Evolutionary conservation across 2,113 vertebrate species (phyloP).

Genomic region (Piprites chloris): DNA sequence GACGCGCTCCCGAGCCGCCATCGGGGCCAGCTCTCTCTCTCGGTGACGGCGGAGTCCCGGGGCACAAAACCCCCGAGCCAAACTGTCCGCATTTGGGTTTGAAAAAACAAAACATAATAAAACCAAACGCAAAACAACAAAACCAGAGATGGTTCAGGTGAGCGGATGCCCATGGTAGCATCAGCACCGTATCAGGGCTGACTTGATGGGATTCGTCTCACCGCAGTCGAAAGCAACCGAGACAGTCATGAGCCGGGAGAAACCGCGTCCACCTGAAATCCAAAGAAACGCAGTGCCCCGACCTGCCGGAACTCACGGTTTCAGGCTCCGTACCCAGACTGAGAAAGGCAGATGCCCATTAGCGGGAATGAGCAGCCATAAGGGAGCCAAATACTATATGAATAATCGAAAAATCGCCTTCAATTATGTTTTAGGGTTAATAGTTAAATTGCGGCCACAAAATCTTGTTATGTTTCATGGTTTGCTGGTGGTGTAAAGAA

Average conservation of each 20-base stretch:
- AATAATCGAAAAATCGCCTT: constrained; percentile 65
- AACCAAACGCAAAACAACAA: not conserved
- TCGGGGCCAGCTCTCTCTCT: not conserved
- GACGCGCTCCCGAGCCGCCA: not conserved
- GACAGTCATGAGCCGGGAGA: rapidly evolving
- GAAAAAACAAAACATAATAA: not conserved
- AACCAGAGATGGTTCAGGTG: not conserved
- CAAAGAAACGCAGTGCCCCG: not conserved
- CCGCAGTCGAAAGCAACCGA: not conserved
- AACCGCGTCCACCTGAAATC: not conserved
- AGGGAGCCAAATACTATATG: constrained; percentile 51
- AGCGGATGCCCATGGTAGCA: not conserved
- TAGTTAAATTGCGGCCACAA: constrained; percentile 71
- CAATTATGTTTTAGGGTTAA: constrained; percentile 76
- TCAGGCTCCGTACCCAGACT: not conserved
- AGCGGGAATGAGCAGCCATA: constrained; percentile 36
- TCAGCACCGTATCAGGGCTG: not conserved
- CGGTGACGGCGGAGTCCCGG: not conserved
- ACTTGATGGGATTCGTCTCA: not conserved
- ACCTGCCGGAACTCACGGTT: not conserved
- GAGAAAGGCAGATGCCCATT: not conserved
- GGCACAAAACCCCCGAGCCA: not conserved
- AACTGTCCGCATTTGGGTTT: not conserved
- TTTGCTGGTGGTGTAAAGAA: constrained; percentile 69
- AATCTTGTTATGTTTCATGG: constrained; percentile 77